Percentiles rank a stretch among this genome's conserved stretches.
These are phyloP conservation scores for Gorsachius goisagi DNA, from an alignment of 2,113 vertebrate genomes.

Conservation along the genomic window DNA sequence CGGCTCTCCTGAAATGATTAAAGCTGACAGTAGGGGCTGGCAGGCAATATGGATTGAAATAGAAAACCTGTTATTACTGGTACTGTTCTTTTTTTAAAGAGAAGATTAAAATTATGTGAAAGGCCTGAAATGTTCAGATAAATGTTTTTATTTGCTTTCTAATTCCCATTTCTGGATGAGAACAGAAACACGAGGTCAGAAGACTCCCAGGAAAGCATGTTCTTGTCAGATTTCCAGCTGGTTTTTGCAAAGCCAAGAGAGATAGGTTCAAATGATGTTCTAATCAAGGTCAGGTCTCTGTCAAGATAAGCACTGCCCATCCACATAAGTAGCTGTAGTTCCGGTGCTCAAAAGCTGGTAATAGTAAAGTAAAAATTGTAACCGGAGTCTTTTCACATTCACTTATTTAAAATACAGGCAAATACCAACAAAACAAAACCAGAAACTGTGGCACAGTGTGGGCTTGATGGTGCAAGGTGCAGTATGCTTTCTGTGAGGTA, in stretches of 20 bases:
- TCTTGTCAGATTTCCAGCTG: not conserved
- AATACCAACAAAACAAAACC: not conserved
- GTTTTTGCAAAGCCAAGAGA: not conserved
- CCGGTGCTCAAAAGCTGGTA: not conserved
- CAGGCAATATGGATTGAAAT: not conserved
- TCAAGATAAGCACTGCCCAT: not conserved
- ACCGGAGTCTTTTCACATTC: rapidly evolving
- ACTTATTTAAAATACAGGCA: not conserved
- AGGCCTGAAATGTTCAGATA: not conserved
- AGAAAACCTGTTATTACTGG: not conserved
- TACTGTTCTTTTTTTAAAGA: not conserved
- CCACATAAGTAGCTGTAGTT: rapidly evolving
- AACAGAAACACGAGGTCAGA: not conserved
- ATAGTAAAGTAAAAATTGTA: not conserved
- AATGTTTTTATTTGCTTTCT: not conserved
- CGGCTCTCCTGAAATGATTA: not conserved
- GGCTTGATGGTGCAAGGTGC: not conserved
- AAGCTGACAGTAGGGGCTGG: not conserved
- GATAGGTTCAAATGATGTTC: not conserved
- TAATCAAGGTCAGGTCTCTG: not conserved
- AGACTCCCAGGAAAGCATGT: not conserved
- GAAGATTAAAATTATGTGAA: not conserved
- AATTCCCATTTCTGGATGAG: not conserved
- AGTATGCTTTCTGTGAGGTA: not conserved
- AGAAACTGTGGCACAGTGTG: not conserved